Evolutionary conservation across 92 coral and sea anemone species (phyloP), one percentile per base, ranked within the genome.

Genomic region (Palythoa grandiflora): DNA sequence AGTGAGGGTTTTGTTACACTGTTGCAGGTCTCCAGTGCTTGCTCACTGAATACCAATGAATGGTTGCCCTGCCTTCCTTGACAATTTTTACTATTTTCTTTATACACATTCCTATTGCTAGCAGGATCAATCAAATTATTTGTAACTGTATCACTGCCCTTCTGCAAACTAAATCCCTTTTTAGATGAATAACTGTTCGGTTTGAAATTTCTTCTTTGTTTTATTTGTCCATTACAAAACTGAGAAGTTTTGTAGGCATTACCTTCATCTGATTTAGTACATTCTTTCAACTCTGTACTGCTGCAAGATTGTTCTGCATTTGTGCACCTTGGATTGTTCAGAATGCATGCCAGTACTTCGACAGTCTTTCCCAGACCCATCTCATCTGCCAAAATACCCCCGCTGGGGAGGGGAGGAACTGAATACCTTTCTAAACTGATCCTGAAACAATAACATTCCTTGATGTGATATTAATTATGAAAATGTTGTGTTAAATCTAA

Each of bases 291-390:
- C 37, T 39, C 37, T 20, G 12, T 53, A 59, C 52, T 20, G n/a
- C 9, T 50, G 21, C 36, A 7, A 17, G n/a, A 8, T 38, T 9
- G 20, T 5, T 11, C 12, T 47, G 10, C 75, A 28, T 19, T 71
- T 17, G 11, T 16, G 19, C 28, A 47, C 20, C 75, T 91, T 38
- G 95, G 87, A 77, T 81, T 91, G 59, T 92, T 94, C 73, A 94
- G 86, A 74, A 96, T 91, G 78, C 98, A 95, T 19, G 99, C 96
- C 51, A 96, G 83, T 19, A 95, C 99, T 72, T 96, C 99, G 4
- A 96, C 98, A 50, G 99, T 96, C 89, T 96, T 96, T 9, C 99
- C 99, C 81, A 96, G 96, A 6, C 99, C 99, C 99, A 96, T 96
- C 71, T 96, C 99, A 91, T 96, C 99, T 80, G 99, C 99, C 80